A percentile compares a stretch with the other conserved stretches of the same genome.
phyloP scores from a whole-genome alignment of 2,113 vertebrate genomes.

The Elanoides forficatus region DNA sequence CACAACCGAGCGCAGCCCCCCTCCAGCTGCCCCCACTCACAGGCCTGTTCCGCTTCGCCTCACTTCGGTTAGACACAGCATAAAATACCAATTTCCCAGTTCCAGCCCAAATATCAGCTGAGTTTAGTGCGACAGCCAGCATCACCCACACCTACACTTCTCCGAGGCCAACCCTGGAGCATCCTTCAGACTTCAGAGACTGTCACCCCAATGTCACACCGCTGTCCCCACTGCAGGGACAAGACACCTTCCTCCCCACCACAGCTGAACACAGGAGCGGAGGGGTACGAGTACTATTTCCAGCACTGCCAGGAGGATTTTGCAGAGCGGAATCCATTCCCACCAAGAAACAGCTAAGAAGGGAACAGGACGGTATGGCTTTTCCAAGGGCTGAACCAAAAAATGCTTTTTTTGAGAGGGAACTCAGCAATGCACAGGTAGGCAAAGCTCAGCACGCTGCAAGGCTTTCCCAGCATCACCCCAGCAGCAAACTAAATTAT shows the following conservation, averaged over 20 bases:
- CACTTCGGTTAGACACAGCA: neutral
- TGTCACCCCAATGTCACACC: fast-evolving
- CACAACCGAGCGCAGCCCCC: fast-evolving
- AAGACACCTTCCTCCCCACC: fast-evolving
- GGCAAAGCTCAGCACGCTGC: neutral
- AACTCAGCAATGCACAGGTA: neutral
- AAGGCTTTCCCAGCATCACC: neutral
- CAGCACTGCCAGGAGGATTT: neutral
- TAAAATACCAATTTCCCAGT: neutral
- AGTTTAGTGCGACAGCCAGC: neutral
- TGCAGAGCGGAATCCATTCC: neutral
- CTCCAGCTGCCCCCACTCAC: neutral
- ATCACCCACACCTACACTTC: neutral
- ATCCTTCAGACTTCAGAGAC: neutral
- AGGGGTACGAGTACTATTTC: fast-evolving
- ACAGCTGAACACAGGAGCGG: fast-evolving
- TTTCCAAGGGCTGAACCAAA: neutral
- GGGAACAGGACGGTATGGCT: neutral
- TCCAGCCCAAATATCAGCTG: neutral
- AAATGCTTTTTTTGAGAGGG: neutral
- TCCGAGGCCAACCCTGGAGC: neutral
- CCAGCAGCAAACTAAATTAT: neutral
- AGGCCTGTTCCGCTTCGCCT: neutral
- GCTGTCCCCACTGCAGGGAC: fast-evolving
- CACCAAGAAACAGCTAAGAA: neutral